Conservation (phyloP, 2,888 invertebrate genomes). For the Leptogaster cylindrica region DNA sequence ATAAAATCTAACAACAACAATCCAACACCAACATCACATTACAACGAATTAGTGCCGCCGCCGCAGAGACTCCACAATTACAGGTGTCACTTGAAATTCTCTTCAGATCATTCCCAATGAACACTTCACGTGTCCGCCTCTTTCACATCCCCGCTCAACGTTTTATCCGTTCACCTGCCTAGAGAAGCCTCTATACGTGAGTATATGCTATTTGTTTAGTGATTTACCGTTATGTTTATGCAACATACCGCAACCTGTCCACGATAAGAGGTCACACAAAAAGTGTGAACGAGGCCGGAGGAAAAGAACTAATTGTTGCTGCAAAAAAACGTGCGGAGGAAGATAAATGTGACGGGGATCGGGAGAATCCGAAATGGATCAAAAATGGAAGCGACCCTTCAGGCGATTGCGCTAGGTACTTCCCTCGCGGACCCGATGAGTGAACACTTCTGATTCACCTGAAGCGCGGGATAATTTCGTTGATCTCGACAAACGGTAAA, state of each 20-base stretch:
- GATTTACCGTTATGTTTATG: slow-evolving; percentile 34
- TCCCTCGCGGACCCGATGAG: background rate
- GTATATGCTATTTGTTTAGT: slow-evolving; percentile 17
- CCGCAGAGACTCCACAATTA: slow-evolving; percentile 12
- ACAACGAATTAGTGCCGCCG: background rate
- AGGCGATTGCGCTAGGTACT: background rate
- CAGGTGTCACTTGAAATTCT: slow-evolving; percentile 40
- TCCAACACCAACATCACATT: no score
- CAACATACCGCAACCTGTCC: slow-evolving; percentile 8
- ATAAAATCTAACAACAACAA: no score
- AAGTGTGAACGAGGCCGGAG: slow-evolving; percentile 7
- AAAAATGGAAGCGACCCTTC: background rate
- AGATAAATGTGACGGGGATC: background rate
- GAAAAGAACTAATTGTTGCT: no score
- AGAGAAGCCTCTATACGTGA: slow-evolving; percentile 22
- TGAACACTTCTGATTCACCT: no score
- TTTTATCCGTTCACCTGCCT: background rate
- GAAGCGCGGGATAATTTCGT: no score
- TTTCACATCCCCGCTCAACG: background rate
- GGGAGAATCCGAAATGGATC: background rate
- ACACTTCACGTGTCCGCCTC: slow-evolving; percentile 2
- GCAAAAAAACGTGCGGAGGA: background rate
- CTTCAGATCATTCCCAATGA: slow-evolving; percentile 4
- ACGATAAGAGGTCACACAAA: slow-evolving; percentile 18
- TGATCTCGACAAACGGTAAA: slow-evolving; percentile 32